Percentiles rank a stretch among this genome's conserved stretches.
Evolutionary conservation across 2,888 invertebrate genomes (phyloP).

Genomic region (Athetis lepigone): DNA sequence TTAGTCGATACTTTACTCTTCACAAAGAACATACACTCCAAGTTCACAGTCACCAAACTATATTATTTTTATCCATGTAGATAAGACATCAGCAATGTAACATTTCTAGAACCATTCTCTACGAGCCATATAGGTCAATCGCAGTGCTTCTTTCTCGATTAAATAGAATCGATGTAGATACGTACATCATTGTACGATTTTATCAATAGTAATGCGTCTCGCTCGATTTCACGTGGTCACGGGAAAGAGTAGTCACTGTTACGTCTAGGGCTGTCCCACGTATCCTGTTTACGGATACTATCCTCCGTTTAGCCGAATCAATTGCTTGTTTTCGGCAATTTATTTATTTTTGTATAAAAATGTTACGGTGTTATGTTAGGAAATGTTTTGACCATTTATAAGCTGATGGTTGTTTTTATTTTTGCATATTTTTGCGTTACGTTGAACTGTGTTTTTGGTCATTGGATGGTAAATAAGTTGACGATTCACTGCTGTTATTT

Average conservation of each 20-base stretch:
- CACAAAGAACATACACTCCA: too few species aligned
- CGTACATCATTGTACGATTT: conserved; percentile 58
- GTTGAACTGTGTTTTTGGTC: background rate
- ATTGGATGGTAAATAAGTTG: background rate
- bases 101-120: conserved; percentile 4
- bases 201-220: conserved; percentile 74
- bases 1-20: too few species aligned
- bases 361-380: conserved; percentile 16
- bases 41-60: too few species aligned
- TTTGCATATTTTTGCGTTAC: background rate
- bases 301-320: conserved; percentile 38
- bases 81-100: background rate
- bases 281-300: conserved; percentile 54
- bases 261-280: conserved; percentile 55
- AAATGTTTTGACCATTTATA: conserved; percentile 18
- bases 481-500: too few species aligned
- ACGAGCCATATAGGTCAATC: conserved; percentile 31
- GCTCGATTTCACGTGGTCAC: conserved; percentile 72
- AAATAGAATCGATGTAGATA: conserved; percentile 47
- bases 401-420: background rate
- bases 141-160: conserved; percentile 43
- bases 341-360: conserved; percentile 32
- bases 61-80: too few species aligned
- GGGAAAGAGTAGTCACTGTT: conserved; percentile 60
- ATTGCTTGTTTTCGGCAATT: conserved; percentile 43